phyloP scores from a whole-genome alignment of 1,140 invertebrate genomes.

The Zaprionus capensis region DNA sequence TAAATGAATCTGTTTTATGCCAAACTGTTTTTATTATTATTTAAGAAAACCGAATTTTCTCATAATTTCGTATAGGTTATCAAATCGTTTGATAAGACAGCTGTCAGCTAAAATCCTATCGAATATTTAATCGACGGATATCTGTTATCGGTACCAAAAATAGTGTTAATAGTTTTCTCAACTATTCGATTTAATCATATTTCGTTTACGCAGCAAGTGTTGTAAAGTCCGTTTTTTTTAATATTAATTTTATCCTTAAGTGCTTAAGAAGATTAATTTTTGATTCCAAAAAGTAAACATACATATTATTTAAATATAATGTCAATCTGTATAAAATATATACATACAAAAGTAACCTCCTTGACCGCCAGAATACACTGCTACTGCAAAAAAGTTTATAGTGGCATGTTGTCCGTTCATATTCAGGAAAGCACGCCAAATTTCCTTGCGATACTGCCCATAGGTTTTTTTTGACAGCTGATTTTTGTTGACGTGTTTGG shows the following conservation, averaged over 20 bases:
- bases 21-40: slow-evolving; percentile 7
- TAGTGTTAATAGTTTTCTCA: background rate
- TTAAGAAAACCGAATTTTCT: slow-evolving; percentile 13
- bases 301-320: no score
- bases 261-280: no score
- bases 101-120: slow-evolving; percentile 16
- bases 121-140: slow-evolving; percentile 9
- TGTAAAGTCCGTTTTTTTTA: background rate
- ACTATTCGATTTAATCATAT: background rate
- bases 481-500: no score
- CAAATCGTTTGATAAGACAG: slow-evolving; percentile 28
- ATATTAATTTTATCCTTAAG: background rate
- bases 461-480: no score
- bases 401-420: no score
- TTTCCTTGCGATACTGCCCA: no score
- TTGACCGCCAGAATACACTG: no score
- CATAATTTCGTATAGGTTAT: slow-evolving; percentile 33
- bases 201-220: background rate
- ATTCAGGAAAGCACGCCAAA: no score
- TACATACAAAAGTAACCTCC: no score
- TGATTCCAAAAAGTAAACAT: no score
- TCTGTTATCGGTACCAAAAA: slow-evolving; percentile 4
- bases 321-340: no score
- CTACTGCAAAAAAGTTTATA: no score
- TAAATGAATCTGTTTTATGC: background rate